These are phyloP conservation scores for Trissoscelio sp. DNA, from an alignment of 2,888 invertebrate genomes.

Conservation along the genomic window DNA sequence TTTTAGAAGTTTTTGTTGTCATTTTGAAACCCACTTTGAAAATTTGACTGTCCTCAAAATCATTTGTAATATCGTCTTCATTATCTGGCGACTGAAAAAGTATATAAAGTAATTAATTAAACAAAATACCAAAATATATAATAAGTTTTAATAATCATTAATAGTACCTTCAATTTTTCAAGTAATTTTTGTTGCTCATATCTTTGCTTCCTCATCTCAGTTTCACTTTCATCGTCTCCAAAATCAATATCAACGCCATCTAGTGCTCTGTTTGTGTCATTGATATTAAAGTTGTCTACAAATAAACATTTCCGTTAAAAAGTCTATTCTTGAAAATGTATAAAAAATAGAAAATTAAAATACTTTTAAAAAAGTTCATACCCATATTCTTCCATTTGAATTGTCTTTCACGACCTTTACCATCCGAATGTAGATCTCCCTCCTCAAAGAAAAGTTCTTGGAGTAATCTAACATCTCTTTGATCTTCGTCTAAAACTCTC, in stretches of 20 bases:
- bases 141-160: slow-evolving; percentile 1
- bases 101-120: not conserved
- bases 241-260: slow-evolving; percentile 34
- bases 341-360: no score
- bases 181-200: slow-evolving; percentile 64
- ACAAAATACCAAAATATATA: not conserved
- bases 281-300: slow-evolving; percentile 28
- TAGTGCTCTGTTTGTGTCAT: not conserved
- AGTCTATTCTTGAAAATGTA: no score
- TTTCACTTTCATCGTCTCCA: slow-evolving; percentile 43
- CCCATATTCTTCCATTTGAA: slow-evolving; percentile 95
- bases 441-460: slow-evolving; percentile 95
- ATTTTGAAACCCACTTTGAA: slow-evolving; percentile 84
- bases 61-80: slow-evolving; percentile 76
- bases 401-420: slow-evolving; percentile 90
- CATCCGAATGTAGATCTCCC: slow-evolving; percentile 92
- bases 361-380: slow-evolving; percentile 71
- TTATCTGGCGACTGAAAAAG: slow-evolving; percentile 72
- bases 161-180: slow-evolving; percentile 53
- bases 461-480: slow-evolving; percentile 91
- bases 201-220: slow-evolving; percentile 48
- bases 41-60: slow-evolving; percentile 82
- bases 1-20: slow-evolving; percentile 35
- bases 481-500: slow-evolving; percentile 94
- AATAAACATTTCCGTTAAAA: no score